Base-by-base conservation (phyloP, 2,797 vertebrate genomes). In the Acipenser oxyrinchus region DNA sequence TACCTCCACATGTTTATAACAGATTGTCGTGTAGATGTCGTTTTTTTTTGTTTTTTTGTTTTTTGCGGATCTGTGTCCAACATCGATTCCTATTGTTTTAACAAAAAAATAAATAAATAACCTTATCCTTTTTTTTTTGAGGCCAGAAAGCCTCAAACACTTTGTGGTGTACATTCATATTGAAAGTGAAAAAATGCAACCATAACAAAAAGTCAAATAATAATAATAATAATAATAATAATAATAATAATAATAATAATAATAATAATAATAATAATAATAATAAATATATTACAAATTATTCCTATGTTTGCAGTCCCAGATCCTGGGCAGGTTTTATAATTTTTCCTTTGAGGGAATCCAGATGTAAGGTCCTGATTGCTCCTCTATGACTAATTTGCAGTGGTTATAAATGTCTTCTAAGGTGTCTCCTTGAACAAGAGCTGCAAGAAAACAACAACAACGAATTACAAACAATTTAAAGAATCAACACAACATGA, bases 321-420 rank as follows among this genome's bases (percentile, higher is more conserved):
- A 86, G 79, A 76, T 88, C 67, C 73, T 60, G 72, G 58, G 86
- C 75, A 76, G 85, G 80, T 82, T 77, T 95, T 96, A 98, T 93
- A 97, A 91, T 85, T 97, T 98, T 82, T 99, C 96, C 88, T 97
- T 97, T 62, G 96, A 98, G 77, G 96, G 94, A 86, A 98, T 94
- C 96, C 96, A 98, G 91, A 98, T 96, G 89, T 92, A 99, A 79
- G 96, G 93, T 86, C 95, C 96, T 82, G 96, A 97, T 76, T 98
- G 94, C 86, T 98, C 95, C 86, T 99, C 95, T 84, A 99, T 98
- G 80, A 96, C 93, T 86, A 94, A 87, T 90, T 99, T 99, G 92
- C 95, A 97, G 83, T 95, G 91, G 84, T 93, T 94, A 90, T 98
- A 99, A 90, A 99, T 92, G 83, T 97, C 95, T 89, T 98, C 96